Percentiles rank a stretch among this genome's conserved stretches.
Evolutionary conservation across 2,797 vertebrate genomes (phyloP).

Genomic region (Spheniscus humboldti): DNA sequence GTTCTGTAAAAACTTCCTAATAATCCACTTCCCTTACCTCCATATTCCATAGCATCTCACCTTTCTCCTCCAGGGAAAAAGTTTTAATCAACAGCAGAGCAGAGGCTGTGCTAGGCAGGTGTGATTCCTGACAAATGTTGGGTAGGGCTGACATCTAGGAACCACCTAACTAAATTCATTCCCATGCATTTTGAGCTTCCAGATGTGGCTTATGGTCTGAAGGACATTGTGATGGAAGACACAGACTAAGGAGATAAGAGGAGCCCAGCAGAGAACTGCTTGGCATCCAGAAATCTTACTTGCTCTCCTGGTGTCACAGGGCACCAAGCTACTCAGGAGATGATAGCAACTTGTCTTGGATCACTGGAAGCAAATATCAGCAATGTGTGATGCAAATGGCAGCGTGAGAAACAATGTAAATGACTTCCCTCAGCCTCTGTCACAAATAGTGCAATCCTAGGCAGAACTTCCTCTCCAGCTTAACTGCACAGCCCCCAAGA

Average conservation of each 20-base stretch:
- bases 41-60: not conserved
- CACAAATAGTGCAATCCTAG: not conserved
- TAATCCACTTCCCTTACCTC: not conserved
- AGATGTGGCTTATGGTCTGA: not conserved
- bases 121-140: not conserved
- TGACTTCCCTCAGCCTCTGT: not conserved
- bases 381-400: not conserved
- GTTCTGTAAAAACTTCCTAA: not conserved
- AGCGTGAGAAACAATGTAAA: not conserved
- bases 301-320: not conserved
- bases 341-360: not conserved
- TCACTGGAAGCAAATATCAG: not conserved
- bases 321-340: not conserved
- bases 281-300: not conserved
- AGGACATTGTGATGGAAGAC: not conserved
- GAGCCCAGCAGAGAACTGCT: not conserved
- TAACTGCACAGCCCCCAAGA: not conserved
- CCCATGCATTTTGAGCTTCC: not conserved
- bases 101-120: not conserved
- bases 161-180: not conserved
- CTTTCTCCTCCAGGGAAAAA: not conserved
- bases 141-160: not conserved
- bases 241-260: not conserved
- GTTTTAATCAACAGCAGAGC: not conserved
- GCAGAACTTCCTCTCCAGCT: not conserved